A percentile compares a stretch with the other conserved stretches of the same genome.
phyloP scores from a whole-genome alignment of 2,797 vertebrate genomes.

The Phoeniculus purpureus region DNA sequence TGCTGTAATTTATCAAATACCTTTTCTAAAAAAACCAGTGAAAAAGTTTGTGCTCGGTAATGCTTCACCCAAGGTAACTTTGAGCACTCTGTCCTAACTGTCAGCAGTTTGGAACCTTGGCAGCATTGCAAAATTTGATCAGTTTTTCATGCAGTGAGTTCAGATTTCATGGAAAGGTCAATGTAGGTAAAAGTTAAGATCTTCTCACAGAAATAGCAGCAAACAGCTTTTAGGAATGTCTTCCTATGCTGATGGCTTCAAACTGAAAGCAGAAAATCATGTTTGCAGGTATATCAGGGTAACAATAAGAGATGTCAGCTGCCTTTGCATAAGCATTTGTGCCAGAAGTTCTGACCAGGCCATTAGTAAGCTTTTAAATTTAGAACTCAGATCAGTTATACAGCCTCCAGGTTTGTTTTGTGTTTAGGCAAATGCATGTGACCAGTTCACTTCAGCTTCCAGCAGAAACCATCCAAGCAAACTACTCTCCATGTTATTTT shows the following conservation, averaged over 20 bases:
- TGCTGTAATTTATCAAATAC: not conserved
- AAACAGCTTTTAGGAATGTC: not conserved
- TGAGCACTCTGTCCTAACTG: not conserved
- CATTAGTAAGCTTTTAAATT: constrained; percentile 57
- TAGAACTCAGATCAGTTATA: constrained; percentile 52
- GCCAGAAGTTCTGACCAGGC: constrained; percentile 29
- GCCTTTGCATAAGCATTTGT: not conserved
- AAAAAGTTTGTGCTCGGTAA: not conserved
- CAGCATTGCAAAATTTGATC: constrained; percentile 47
- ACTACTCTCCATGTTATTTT: not conserved
- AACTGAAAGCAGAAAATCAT: constrained; percentile 15
- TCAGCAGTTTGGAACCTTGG: constrained; percentile 33
- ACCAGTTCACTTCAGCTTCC: constrained; percentile 1
- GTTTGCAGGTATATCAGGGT: not conserved
- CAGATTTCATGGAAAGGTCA: constrained; percentile 58
- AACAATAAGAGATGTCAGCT: not conserved
- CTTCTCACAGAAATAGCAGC: not conserved
- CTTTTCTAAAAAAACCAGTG: fast-evolving
- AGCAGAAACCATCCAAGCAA: not conserved
- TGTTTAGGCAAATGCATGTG: constrained; percentile 20
- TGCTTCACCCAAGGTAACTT: constrained; percentile 5
- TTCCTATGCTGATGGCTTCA: not conserved
- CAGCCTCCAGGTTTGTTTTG: constrained; percentile 36
- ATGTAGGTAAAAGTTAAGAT: not conserved
- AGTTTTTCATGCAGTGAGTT: constrained; percentile 42